A percentile compares a stretch with the other conserved stretches of the same genome.
phyloP scores from a whole-genome alignment of 2,888 invertebrate species.

The Agrochola lota region DNA sequence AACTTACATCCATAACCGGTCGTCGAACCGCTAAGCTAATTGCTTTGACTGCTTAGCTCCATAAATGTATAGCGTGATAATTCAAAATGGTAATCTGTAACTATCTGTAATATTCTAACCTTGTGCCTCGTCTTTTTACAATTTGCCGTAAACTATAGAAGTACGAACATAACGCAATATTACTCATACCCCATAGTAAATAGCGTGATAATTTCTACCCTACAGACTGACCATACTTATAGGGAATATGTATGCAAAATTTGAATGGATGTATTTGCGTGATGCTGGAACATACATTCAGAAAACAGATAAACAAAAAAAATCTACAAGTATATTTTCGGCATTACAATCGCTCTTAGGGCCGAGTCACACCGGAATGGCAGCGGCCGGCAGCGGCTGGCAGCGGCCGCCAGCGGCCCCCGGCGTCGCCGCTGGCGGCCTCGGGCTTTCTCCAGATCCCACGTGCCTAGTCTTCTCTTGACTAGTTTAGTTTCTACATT shows the following conservation, averaged over 20 bases:
- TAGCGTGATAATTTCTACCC: not conserved
- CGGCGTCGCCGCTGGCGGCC: no score
- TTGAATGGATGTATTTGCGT: not conserved
- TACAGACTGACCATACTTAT: not conserved
- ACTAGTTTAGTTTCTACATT: no score
- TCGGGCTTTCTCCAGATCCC: no score
- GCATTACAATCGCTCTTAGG: no score
- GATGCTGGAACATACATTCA: not conserved
- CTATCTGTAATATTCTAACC: not conserved
- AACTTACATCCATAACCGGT: no score
- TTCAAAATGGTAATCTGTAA: not conserved
- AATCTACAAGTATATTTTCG: not conserved
- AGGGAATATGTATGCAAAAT: not conserved
- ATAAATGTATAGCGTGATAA: not conserved
- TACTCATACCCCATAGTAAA: not conserved
- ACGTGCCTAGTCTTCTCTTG: no score
- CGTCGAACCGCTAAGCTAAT: not conserved
- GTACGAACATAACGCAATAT: no score
- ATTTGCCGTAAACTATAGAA: not conserved
- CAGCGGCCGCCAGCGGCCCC: no score
- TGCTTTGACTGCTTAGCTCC: not conserved
- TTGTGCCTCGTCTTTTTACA: not conserved
- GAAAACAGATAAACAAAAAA: not conserved
- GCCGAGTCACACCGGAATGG: no score
- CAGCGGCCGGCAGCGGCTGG: no score